Percentiles rank a stretch among this genome's conserved stretches.
These are phyloP conservation scores for Phalloptychus januarius DNA, from an alignment of 2,797 vertebrate genomes.

Conservation along the genomic window DNA sequence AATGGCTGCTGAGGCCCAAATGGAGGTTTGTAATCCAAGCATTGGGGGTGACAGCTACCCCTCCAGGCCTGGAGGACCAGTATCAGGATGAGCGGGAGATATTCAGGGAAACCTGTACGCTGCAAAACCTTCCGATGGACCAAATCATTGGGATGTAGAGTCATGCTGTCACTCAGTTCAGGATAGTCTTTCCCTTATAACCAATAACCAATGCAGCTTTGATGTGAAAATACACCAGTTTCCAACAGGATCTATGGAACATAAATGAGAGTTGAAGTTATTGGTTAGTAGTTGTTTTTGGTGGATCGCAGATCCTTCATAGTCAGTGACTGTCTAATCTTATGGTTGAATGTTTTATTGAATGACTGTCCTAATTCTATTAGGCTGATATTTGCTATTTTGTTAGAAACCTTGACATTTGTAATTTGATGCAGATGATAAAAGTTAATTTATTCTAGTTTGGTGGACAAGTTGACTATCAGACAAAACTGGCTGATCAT, in stretches of 20 bases:
- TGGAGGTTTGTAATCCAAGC: conserved; percentile 86
- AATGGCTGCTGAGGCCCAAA: conserved; percentile 78
- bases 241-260: conserved; percentile 17
- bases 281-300: neutral
- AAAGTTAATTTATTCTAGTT: neutral
- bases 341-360: neutral
- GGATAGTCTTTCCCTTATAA: conserved; percentile 6
- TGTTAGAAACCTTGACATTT: neutral
- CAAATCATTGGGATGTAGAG: conserved; percentile 14
- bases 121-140: conserved; percentile 3
- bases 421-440: neutral
- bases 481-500: neutral
- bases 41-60: conserved; percentile 83
- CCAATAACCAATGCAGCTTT: conserved; percentile 18
- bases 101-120: neutral
- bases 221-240: conserved; percentile 1
- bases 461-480: neutral
- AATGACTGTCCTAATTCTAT: neutral
- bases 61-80: conserved; percentile 60
- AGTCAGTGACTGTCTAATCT: neutral
- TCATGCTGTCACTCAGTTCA: conserved; percentile 52
- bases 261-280: conserved; percentile 17
- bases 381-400: neutral
- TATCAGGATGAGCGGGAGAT: conserved; percentile 49
- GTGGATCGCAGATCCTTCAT: neutral